These are phyloP conservation scores for Epistrophe eligans DNA, from an alignment of 2,888 invertebrate species.

Conservation along the genomic window DNA sequence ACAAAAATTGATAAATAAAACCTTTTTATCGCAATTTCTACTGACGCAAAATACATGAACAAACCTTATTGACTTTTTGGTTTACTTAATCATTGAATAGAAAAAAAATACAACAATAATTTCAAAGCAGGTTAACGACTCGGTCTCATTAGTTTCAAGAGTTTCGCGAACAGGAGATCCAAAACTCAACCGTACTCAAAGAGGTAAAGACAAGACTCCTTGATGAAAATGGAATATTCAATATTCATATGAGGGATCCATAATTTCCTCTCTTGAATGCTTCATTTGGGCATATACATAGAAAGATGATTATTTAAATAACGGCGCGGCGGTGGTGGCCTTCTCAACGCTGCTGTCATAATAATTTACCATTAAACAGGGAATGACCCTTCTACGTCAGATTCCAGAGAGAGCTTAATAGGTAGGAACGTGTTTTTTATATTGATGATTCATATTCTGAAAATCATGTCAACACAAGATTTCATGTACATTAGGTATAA, in stretches of 20 bases:
- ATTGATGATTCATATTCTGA: too few relatives aligned
- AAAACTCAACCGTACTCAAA: conserved; percentile 7
- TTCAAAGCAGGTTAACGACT: conserved; percentile 16
- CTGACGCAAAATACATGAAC: not conserved
- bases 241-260: conserved; percentile 43
- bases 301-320: conserved; percentile 29
- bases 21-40: too few relatives aligned
- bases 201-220: conserved; percentile 18
- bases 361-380: conserved; percentile 46
- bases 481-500: too few relatives aligned
- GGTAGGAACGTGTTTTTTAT: not conserved
- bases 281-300: conserved; percentile 37
- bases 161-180: conserved; percentile 36
- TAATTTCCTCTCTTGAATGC: conserved; percentile 44
- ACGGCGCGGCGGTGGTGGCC: not conserved
- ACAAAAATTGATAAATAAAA: too few relatives aligned
- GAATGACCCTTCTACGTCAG: conserved; percentile 15
- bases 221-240: conserved; percentile 50
- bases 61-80: not conserved
- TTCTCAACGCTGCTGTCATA: conserved; percentile 28
- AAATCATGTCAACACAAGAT: too few relatives aligned
- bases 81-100: conserved; percentile 5
- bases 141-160: conserved; percentile 54
- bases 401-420: conserved; percentile 2
- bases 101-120: conserved; percentile 3